These are phyloP conservation scores for Diabrotica virgifera DNA, from an alignment of 1,140 invertebrate species.

Conservation along the genomic window DNA sequence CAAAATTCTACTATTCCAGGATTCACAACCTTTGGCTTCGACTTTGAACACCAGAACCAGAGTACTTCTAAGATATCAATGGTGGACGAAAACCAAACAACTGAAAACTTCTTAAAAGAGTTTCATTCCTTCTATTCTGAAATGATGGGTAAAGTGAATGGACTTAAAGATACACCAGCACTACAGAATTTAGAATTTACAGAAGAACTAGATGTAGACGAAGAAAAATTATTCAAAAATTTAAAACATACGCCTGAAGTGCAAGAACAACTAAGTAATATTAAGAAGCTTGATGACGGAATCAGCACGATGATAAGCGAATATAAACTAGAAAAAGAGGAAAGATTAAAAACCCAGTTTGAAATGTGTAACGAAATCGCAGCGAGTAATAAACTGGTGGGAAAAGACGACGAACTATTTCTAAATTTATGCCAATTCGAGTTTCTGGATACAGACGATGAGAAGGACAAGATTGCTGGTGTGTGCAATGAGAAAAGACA, in stretches of 20 bases:
- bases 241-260: conserved; percentile 12
- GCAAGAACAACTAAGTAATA: neutral
- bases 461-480: neutral
- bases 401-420: conserved; percentile 7
- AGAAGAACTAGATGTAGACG: neutral
- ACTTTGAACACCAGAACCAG: neutral
- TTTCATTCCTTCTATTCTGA: conserved; percentile 12
- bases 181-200: neutral
- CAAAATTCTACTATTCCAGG: too few relatives aligned
- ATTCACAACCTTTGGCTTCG: neutral
- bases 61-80: conserved; percentile 4
- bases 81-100: conserved; percentile 7
- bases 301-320: neutral
- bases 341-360: conserved; percentile 9
- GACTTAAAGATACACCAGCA: neutral
- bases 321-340: conserved; percentile 6
- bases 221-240: conserved; percentile 11
- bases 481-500: neutral
- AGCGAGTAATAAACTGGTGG: neutral
- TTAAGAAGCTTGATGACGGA: conserved; percentile 9
- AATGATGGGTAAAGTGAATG: conserved; percentile 10
- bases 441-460: neutral
- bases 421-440: conserved; percentile 11
- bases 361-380: conserved; percentile 13
- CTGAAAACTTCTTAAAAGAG: conserved; percentile 10